phyloP scores from a whole-genome alignment of 2,113 vertebrate genomes.

The Crotalus helleri region DNA sequence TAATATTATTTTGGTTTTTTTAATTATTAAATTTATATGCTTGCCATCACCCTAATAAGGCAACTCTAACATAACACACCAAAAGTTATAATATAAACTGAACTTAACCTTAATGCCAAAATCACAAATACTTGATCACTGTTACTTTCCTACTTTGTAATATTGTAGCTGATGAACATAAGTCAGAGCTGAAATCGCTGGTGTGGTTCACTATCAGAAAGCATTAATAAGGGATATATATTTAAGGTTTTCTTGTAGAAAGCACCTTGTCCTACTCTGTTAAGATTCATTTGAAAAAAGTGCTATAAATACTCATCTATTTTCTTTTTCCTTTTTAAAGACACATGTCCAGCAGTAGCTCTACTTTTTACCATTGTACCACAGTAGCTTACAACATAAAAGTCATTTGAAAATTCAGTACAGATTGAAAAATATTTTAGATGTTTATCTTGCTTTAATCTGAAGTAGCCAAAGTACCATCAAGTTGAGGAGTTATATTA shows the following conservation, averaged over 20 bases:
- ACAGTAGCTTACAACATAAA: conserved; percentile 13
- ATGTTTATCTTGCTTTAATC: conserved; percentile 19
- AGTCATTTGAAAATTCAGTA: background rate
- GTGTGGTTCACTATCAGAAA: background rate
- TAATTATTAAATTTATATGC: too few species aligned
- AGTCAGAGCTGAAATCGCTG: background rate
- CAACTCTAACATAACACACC: too few species aligned
- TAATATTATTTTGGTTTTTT: background rate
- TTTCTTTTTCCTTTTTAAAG: background rate
- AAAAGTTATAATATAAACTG: background rate
- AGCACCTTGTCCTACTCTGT: background rate
- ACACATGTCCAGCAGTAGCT: conserved; percentile 13
- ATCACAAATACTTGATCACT: background rate
- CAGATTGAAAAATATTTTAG: conserved; percentile 35
- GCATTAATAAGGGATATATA: background rate
- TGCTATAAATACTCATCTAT: background rate
- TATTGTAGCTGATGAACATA: background rate
- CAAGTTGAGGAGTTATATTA: background rate
- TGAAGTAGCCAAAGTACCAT: conserved; percentile 1
- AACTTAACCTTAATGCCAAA: background rate
- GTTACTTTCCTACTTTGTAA: background rate
- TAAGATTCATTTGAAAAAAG: background rate
- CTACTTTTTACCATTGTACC: conserved; percentile 12
- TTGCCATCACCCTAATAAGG: too few species aligned
- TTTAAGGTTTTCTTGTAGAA: background rate